Conservation (phyloP, 2,888 invertebrate species). For the Diachrysia chrysitis region DNA sequence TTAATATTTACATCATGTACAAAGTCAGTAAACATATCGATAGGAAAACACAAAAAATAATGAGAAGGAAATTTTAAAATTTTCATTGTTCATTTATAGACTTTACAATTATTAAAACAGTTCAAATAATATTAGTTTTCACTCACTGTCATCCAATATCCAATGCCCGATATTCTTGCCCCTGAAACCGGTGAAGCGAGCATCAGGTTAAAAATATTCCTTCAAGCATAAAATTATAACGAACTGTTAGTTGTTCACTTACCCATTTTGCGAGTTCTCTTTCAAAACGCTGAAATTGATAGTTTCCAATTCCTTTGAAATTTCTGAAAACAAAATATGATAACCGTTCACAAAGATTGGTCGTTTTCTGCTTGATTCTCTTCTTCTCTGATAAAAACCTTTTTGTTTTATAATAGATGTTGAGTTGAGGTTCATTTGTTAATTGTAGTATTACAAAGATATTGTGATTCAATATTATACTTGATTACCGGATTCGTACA, state of each 20-base stretch:
- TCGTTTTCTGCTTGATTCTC: conserved; percentile 2
- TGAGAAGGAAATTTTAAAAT: too few relatives aligned
- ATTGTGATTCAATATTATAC: background rate
- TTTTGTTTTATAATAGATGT: background rate
- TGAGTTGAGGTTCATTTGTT: background rate
- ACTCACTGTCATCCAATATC: conserved; percentile 40
- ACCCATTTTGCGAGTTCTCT: conserved; percentile 26
- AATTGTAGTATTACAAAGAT: background rate
- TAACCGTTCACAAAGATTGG: background rate
- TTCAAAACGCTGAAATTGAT: conserved; percentile 42
- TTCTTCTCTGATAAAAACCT: background rate
- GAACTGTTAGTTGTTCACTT: conserved; percentile 16
- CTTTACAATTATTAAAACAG: background rate
- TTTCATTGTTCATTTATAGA: too few relatives aligned
- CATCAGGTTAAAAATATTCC: background rate
- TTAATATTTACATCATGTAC: too few relatives aligned
- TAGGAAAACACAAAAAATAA: too few relatives aligned
- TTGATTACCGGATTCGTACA: too few relatives aligned
- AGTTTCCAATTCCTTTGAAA: conserved; percentile 60
- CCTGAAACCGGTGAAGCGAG: conserved; percentile 20
- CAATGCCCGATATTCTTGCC: conserved; percentile 23
- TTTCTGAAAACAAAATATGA: conserved; percentile 54
- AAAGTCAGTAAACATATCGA: too few relatives aligned
- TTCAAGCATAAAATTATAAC: conserved; percentile 8
- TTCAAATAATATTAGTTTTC: background rate